Evolutionary conservation across 2,888 invertebrate species (phyloP).

Genomic region (Noctua janthe): DNA sequence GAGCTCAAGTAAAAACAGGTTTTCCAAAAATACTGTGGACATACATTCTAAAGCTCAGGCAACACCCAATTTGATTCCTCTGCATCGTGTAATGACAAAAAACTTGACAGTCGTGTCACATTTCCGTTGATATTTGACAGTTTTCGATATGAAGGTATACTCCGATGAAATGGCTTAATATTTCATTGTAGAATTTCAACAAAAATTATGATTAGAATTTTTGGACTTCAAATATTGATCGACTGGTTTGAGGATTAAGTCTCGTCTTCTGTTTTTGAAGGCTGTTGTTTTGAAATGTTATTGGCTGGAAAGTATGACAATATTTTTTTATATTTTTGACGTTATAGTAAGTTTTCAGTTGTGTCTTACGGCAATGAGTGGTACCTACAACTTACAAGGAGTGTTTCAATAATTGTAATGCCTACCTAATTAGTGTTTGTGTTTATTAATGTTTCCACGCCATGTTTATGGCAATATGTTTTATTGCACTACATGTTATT

Average conservation of each 20-base stretch:
- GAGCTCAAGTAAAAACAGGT: background rate
- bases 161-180: conserved; percentile 83
- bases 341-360: background rate
- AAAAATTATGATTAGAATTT: conserved; percentile 80
- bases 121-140: conserved; percentile 87
- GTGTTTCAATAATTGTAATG: background rate
- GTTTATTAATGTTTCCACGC: too few species aligned
- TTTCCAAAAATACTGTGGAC: background rate
- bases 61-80: conserved; percentile 46
- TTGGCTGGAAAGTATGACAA: background rate
- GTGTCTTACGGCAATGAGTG: background rate
- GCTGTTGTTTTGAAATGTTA: conserved; percentile 53
- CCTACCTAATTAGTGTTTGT: too few species aligned
- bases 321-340: background rate
- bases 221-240: conserved; percentile 60
- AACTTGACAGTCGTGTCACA: conserved; percentile 87
- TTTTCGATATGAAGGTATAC: conserved; percentile 80
- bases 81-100: conserved; percentile 68
- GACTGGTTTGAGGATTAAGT: conserved; percentile 75
- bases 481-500: too few species aligned
- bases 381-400: background rate
- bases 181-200: conserved; percentile 82
- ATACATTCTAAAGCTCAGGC: conserved; percentile 10
- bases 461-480: too few species aligned
- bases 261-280: conserved; percentile 67